Evolutionary conservation across 2,797 vertebrate species (phyloP), one percentile per base, ranked within the genome.

Genomic region (Sebastiscus tertius): DNA sequence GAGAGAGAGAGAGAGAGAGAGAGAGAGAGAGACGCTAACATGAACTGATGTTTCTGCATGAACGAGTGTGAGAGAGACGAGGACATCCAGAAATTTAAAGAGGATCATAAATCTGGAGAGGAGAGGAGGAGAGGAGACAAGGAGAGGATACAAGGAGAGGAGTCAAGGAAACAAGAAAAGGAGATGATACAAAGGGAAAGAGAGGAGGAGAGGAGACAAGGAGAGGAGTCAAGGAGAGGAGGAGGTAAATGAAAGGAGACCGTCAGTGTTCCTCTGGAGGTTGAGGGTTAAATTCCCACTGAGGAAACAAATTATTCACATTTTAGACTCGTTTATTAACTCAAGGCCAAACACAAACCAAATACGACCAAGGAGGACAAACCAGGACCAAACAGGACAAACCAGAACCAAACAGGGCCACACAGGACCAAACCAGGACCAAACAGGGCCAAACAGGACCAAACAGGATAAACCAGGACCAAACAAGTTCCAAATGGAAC

Each of bases 61-160:
- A 7, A 22, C 18, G 3, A 18, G 27, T 18, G 42, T 12, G 33
- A 75, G 20, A 39, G 34, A 8, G 60, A 36, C 3, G 55, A 73
- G 77, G 36, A 42, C 42, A 56, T 63, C 67, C 46, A 78, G 20
- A 56, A 3, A 39, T 16, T 75, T 72, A 61, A 61, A 60, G 56
- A 46, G 4, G 54, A 8, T 13, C 26, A 8, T 70, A 46, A 56
- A 78, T 67, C 39, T n/a, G 26, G 18, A 52, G 14, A 54, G 8
- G 16, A 34, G 22, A 8, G 1, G 7, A 75, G 49, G 26, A 42
- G 12, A 42, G 24, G 13, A 58, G 56, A 14, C 2, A 26, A 58
- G 5, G 24, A 56, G 11, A 8, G 24, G 3, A 56, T 6, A 12
- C 2, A 8, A 13, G 2, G 55, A 26, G 24, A 14, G 24, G 55